phyloP scores from a whole-genome alignment of 2,888 invertebrate genomes.

The Dynastes maya region DNA sequence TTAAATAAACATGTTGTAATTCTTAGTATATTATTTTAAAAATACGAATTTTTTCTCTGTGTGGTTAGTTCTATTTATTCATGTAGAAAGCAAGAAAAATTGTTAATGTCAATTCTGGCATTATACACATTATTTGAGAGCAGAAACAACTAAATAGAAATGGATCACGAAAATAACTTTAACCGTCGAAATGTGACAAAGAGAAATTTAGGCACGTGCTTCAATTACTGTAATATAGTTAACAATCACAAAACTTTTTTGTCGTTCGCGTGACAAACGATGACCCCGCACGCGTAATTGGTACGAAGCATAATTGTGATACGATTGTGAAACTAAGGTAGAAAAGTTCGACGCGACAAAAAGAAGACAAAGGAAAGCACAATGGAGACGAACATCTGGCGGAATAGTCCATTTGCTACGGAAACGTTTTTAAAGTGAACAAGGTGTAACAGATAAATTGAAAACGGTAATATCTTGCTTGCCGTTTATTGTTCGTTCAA shows the following conservation, averaged over 20 bases:
- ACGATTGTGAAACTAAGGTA: constrained; percentile 5
- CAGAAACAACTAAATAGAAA: too few species aligned
- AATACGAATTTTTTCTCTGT: too few species aligned
- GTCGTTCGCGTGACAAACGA: constrained; percentile 15
- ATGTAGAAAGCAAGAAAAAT: too few species aligned
- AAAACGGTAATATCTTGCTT: constrained; percentile 13
- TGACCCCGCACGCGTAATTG: constrained; percentile 20
- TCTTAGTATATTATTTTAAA: too few species aligned
- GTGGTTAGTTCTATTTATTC: too few species aligned
- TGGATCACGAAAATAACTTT: too few species aligned
- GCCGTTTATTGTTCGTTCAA: neutral
- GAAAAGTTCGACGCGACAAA: constrained; percentile 4
- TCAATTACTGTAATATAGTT: neutral
- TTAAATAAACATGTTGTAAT: too few species aligned
- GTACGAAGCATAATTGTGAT: constrained; percentile 2
- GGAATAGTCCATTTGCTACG: neutral
- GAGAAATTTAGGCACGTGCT: constrained; percentile 7
- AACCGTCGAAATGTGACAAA: too few species aligned
- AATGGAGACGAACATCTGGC: neutral
- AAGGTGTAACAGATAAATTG: constrained; percentile 26
- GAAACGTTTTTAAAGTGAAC: constrained; percentile 1
- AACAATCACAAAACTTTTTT: neutral
- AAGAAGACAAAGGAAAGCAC: neutral
- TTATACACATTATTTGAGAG: too few species aligned
- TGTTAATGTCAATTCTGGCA: too few species aligned